Base-by-base conservation (phyloP, 2,797 vertebrate genomes). In the Lepus oiostolus region DNA sequence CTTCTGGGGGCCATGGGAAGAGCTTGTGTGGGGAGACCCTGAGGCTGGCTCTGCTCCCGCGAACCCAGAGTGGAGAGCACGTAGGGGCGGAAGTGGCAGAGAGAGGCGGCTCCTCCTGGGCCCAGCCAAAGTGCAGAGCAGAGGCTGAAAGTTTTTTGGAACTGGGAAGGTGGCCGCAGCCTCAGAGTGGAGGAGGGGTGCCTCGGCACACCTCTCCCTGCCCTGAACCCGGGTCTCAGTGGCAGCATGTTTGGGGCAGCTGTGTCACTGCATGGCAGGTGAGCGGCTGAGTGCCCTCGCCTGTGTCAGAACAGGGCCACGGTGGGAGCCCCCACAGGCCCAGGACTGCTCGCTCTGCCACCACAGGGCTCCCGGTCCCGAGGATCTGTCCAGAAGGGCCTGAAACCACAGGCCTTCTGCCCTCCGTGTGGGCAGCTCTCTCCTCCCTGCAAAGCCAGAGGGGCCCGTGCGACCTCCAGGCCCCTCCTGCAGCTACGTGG, bases 331-430 rank as follows among this genome's bases (percentile, higher is more conserved):
- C 96, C 93, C 92, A 72, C 91, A 70, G 97, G 96, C 92, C 93
- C 88, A n/a, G 50, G 91, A 88, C 93, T 96, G 96, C 97, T 97
- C 97, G 97, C 96, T 97, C 97, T 96, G 96, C 95, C 68, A 81
- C 94, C 93, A 86, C 93, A 54, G 70, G 94, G 63, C 88, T 97
- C 97, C 97, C 97, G 97, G 42, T 98, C 96, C 97, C 96, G 92
- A 83, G 96, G 96, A 88, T 96, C 96, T 96, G 96, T 93, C 95
- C 93, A 95, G 85, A 93, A 58, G 71, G 91, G 83, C 91, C 95
- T 91, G 95, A 96, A 93, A 97, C 79, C 90, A 94, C 88, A 94
- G 92, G 80, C 84, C 96, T 96, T 16, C 95, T 47, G 82, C 79
- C 38, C 75, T 94, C 84, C 7, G 38, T 91, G 89, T 87, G 30